Conservation (phyloP, 2,113 vertebrate genomes). For the Panurus biarmicus region DNA sequence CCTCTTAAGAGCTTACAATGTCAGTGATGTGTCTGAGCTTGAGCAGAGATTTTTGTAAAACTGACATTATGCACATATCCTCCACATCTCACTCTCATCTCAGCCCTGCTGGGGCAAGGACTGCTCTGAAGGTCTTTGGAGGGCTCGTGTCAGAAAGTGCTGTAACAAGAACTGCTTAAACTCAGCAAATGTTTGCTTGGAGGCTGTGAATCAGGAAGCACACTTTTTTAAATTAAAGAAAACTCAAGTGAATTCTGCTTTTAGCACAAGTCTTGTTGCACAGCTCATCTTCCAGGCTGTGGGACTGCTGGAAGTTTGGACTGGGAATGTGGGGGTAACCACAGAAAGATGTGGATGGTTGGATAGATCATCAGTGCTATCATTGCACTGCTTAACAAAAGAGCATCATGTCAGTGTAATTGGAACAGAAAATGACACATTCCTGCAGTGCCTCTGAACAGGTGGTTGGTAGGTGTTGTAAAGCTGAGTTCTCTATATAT, state of each 20-base stretch:
- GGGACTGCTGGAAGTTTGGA: neutral
- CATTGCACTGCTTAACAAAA: neutral
- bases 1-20: conserved; percentile 21
- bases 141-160: neutral
- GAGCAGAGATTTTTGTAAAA: conserved; percentile 11
- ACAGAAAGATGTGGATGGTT: neutral
- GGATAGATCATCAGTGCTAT: neutral
- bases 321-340: neutral
- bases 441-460: neutral
- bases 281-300: neutral
- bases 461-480: neutral
- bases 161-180: neutral
- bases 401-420: neutral
- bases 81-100: neutral
- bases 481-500: neutral
- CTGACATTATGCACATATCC: neutral
- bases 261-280: neutral
- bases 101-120: neutral
- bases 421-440: neutral
- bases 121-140: neutral
- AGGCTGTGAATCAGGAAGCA: neutral
- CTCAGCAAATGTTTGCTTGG: neutral
- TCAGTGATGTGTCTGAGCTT: neutral
- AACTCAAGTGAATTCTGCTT: neutral
- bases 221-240: neutral